Conservation (phyloP, 2,797 vertebrate species). For the Molossus molossus region DNA sequence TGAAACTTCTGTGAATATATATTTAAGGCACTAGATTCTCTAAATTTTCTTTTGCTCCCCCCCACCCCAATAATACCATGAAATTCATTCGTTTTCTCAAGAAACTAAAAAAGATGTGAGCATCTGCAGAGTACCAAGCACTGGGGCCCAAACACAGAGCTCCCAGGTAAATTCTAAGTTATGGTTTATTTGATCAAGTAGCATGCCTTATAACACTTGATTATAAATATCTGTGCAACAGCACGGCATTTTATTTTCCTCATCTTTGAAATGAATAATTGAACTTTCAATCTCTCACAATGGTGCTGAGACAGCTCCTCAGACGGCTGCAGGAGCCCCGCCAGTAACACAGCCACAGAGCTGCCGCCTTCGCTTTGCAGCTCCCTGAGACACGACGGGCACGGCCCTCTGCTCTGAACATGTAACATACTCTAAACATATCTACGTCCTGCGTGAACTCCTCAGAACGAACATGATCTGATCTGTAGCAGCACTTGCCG, state of each 20-base stretch:
- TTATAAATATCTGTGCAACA: conserved; percentile 52
- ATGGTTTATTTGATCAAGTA: conserved; percentile 15
- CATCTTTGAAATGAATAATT: conserved; percentile 69
- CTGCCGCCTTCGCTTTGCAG: background rate
- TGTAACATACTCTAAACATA: background rate
- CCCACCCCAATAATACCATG: background rate
- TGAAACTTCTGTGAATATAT: background rate
- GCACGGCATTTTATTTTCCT: conserved; percentile 40
- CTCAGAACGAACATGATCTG: conserved; percentile 86
- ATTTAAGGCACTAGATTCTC: conserved; percentile 26
- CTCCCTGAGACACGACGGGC: background rate
- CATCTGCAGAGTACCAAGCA: background rate
- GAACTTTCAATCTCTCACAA: conserved; percentile 23
- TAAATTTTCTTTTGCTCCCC: background rate
- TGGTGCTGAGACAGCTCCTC: background rate
- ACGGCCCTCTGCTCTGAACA: background rate
- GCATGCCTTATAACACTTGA: conserved; percentile 30
- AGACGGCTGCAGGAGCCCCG: background rate
- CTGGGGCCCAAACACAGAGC: background rate
- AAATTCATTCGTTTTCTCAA: conserved; percentile 40
- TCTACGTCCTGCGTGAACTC: conserved; percentile 16
- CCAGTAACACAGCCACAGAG: background rate
- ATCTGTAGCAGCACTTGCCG: conserved; percentile 65
- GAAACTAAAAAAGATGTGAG: background rate
- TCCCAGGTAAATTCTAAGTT: background rate